phyloP scores from a whole-genome alignment of 2,113 vertebrate genomes.

The Brienomyrus longianalis region DNA sequence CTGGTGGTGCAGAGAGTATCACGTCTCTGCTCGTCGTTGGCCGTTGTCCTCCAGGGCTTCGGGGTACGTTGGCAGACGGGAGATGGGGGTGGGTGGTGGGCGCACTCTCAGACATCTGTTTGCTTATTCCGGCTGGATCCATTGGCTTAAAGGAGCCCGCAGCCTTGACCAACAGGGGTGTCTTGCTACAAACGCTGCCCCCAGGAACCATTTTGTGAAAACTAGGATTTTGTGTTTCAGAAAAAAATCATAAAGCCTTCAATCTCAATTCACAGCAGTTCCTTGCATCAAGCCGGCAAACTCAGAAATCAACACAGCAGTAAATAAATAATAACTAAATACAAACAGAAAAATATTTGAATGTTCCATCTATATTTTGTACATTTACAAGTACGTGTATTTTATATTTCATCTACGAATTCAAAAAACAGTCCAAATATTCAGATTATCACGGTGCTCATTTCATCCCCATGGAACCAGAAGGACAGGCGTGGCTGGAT shows the following conservation, averaged over 20 bases:
- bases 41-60: slow-evolving; percentile 54
- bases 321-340: neutral
- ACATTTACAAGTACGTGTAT: neutral
- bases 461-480: slow-evolving; percentile 33
- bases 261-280: slow-evolving; percentile 39
- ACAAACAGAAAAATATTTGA: neutral
- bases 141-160: slow-evolving; percentile 77
- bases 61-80: slow-evolving; percentile 58
- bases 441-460: neutral
- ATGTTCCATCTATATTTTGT: neutral
- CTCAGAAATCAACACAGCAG: neutral
- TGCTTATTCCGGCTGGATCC: neutral
- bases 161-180: slow-evolving; percentile 85
- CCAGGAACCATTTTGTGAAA: slow-evolving; percentile 2
- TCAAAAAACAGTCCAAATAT: neutral
- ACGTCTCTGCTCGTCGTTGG: slow-evolving; percentile 57
- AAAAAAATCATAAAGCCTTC: slow-evolving; percentile 43
- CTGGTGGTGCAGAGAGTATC: slow-evolving; percentile 35
- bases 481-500: slow-evolving; percentile 36
- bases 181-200: slow-evolving; percentile 32
- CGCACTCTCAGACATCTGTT: neutral
- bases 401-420: neutral
- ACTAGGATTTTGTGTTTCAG: neutral
- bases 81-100: neutral
- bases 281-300: neutral